Evolutionary conservation across 2,797 vertebrate genomes (phyloP).

Genomic region (Buphagus erythrorhynchus): DNA sequence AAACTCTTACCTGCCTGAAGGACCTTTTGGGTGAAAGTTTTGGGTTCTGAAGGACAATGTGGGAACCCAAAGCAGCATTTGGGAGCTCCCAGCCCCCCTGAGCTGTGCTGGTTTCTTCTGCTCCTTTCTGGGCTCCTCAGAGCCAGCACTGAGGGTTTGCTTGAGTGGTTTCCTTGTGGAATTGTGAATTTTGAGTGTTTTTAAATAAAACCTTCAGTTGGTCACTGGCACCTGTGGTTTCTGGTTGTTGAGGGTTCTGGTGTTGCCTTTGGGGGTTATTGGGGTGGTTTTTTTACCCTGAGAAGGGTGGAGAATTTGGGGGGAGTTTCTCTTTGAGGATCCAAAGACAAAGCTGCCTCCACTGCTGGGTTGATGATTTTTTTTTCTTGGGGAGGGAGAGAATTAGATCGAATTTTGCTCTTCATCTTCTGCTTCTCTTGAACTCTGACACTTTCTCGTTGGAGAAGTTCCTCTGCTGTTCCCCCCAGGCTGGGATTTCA

Average conservation of each 20-base stretch:
- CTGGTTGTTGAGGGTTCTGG: fast-evolving
- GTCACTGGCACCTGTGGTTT: neutral
- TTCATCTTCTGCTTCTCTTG: neutral
- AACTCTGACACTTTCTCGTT: fast-evolving
- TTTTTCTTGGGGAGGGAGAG: neutral
- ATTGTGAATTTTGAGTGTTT: neutral
- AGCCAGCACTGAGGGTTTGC: fast-evolving
- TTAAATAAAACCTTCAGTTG: neutral
- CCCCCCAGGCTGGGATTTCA: fast-evolving
- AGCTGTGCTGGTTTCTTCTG: neutral
- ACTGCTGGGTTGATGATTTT: fast-evolving
- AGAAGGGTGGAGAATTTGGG: neutral
- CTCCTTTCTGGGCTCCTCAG: neutral
- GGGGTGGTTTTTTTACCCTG: neutral
- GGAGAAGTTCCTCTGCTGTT: neutral
- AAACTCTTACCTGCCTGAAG: neutral
- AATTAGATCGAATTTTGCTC: neutral
- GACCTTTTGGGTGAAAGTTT: fast-evolving
- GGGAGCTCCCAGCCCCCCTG: neutral
- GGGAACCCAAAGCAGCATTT: neutral
- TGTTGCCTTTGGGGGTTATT: neutral
- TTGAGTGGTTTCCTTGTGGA: neutral
- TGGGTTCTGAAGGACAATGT: neutral
- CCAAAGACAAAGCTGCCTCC: neutral
- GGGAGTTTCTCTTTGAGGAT: neutral